Percentiles rank a stretch among this genome's conserved stretches.
These are phyloP conservation scores for Capitella teleta DNA, from an alignment of 1,140 invertebrate species.

Conservation along the genomic window DNA sequence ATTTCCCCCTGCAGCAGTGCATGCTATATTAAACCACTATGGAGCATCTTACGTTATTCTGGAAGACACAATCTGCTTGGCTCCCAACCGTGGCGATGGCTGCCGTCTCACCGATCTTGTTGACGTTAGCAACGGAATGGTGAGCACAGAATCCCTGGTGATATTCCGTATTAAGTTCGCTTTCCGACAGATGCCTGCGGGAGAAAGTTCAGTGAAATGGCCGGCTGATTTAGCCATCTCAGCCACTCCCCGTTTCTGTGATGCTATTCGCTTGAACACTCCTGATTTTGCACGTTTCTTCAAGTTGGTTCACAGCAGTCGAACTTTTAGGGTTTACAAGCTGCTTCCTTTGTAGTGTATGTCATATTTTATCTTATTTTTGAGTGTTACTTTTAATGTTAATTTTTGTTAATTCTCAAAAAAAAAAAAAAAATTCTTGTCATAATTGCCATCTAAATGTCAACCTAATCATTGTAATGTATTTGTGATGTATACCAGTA, in stretches of 20 bases:
- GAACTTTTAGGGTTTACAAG: conserved; percentile 43
- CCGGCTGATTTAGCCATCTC: neutral
- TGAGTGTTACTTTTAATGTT: too few species aligned
- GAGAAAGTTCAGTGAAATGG: neutral
- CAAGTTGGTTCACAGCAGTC: conserved; percentile 38
- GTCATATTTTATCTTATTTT: too few species aligned
- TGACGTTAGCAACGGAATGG: conserved; percentile 43
- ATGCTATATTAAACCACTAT: conserved; percentile 37
- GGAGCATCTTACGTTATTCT: conserved; percentile 43
- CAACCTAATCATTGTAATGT: too few species aligned
- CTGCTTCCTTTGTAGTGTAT: too few species aligned
- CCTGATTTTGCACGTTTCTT: conserved; percentile 34
- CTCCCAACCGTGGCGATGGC: conserved; percentile 26
- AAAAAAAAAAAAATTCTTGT: too few species aligned
- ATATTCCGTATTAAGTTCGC: neutral
- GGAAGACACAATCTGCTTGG: conserved; percentile 46
- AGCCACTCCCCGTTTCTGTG: conserved; percentile 30
- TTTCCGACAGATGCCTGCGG: neutral
- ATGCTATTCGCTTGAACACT: conserved; percentile 27
- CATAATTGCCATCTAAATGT: too few species aligned
- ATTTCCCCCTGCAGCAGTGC: conserved; percentile 34
- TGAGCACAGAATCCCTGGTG: conserved; percentile 19
- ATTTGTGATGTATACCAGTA: too few species aligned
- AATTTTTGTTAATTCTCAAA: too few species aligned
- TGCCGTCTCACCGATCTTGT: conserved; percentile 44